A percentile compares a stretch with the other conserved stretches of the same genome.
These are phyloP conservation scores for Parthenolecanium corni DNA, from an alignment of 2,888 invertebrate genomes.

Conservation along the genomic window DNA sequence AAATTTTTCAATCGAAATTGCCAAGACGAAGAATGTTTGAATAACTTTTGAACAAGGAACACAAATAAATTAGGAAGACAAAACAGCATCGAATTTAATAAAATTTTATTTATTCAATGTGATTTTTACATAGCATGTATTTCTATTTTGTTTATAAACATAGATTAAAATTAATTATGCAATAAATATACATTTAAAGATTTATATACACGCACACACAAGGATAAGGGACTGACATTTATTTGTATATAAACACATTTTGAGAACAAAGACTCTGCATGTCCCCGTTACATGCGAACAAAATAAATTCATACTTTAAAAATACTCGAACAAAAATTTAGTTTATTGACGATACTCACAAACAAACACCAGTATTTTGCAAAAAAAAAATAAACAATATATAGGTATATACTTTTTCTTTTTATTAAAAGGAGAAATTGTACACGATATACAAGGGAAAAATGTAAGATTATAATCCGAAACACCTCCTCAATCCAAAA, in stretches of 20 bases:
- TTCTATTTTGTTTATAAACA: constrained; percentile 24
- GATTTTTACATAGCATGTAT: constrained; percentile 24
- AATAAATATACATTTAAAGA: constrained; percentile 9
- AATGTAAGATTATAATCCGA: constrained; percentile 10
- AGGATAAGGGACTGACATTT: constrained; percentile 6
- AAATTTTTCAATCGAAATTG: no score
- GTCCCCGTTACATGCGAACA: no score
- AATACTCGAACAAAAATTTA: neutral
- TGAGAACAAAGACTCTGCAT: neutral
- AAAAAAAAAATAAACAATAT: constrained; percentile 10
- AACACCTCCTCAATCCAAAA: constrained; percentile 13
- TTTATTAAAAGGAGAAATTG: constrained; percentile 5
- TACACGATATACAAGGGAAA: constrained; percentile 11
- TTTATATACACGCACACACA: constrained; percentile 18
- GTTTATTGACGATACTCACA: neutral
- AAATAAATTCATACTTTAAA: no score
- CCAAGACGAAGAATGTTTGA: no score
- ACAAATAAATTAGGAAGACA: no score
- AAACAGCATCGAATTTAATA: no score
- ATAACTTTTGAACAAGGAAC: no score
- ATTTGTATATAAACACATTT: constrained; percentile 15
- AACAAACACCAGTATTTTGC: neutral
- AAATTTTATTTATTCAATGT: constrained; percentile 24
- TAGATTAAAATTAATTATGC: constrained; percentile 18
- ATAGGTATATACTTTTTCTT: neutral